phyloP scores from a whole-genome alignment of 2,113 vertebrate species.

The Sinosuthora webbiana region DNA sequence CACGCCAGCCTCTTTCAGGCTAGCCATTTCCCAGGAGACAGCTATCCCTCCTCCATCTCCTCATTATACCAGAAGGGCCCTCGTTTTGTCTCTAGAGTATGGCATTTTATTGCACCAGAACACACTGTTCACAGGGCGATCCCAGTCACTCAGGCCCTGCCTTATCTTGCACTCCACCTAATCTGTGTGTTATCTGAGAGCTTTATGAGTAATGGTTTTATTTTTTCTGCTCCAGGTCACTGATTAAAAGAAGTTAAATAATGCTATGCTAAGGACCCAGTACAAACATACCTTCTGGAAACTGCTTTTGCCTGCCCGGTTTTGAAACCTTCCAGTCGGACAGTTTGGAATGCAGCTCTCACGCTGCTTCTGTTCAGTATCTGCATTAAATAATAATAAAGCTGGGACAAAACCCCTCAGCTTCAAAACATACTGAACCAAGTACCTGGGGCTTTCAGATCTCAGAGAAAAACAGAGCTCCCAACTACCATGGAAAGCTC shows the following conservation, averaged over 20 bases:
- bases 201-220: constrained; percentile 33
- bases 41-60: not conserved
- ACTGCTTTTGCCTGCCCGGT: not conserved
- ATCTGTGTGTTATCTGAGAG: constrained; percentile 4
- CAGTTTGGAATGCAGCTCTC: not conserved
- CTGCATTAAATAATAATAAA: not conserved
- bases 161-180: constrained; percentile 38
- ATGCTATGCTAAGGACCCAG: not conserved
- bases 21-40: not conserved
- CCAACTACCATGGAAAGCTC: not conserved
- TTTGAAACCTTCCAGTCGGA: not conserved
- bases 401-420: not conserved
- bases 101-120: constrained; percentile 12
- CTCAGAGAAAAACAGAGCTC: not conserved
- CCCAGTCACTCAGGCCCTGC: not conserved
- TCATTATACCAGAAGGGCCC: not conserved
- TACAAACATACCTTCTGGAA: constrained; percentile 33
- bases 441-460: not conserved
- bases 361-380: not conserved
- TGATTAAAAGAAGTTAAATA: constrained; percentile 55
- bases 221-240: not conserved
- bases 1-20: not conserved
- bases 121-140: not conserved
- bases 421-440: not conserved
- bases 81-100: not conserved